Evolutionary conservation across 2,888 invertebrate species (phyloP), one percentile per base, ranked within the genome.

Genomic region (Pelosia muscerda): DNA sequence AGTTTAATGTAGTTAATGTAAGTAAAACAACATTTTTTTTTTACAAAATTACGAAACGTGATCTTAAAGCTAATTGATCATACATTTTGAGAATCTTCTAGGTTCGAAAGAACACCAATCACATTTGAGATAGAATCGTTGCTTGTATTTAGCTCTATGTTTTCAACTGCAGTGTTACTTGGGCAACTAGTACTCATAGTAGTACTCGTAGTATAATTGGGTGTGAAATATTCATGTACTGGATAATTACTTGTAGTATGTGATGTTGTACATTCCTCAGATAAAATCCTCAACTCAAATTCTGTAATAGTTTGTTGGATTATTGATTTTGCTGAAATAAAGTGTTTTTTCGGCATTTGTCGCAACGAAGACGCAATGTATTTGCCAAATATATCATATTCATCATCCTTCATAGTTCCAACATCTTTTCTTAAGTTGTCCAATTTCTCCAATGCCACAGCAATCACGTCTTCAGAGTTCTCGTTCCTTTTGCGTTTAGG

Each of bases 81-180:
- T 59, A 54, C 64, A 68, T 61, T 64, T 68, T 65, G 68, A 68
- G 68, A 68, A 65, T 68, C 68, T 68, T 68, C 61, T 65, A 68
- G 68, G 68, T 68, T 68, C 68, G 61, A 68, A 67, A 68, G 68
- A 68, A 65, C 65, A 65, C 61, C 68, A 68, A 68, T 68, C 61
- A 68, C 68, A 68, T 69, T 69, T 69, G 65, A 65, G 69, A 69
- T 65, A 69, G 58, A 65, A 58, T 59, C 65, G 65, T 65, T 65
- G 65, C 65, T 65, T 59, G 65, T 58, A 65, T 58, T 65, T 65
- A 58, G 65, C 65, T 65, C 65, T 65, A 65, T 65, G 65, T 65
- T 65, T 65, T 65, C 58, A 65, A 65, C 65, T 59, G 58, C 65
- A 31, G 61, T 68, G 68, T 65, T 68, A 68, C 68, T 68, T 68